Evolutionary conservation across 2,797 vertebrate genomes (phyloP).

Genomic region (Loriculus beryllinus): DNA sequence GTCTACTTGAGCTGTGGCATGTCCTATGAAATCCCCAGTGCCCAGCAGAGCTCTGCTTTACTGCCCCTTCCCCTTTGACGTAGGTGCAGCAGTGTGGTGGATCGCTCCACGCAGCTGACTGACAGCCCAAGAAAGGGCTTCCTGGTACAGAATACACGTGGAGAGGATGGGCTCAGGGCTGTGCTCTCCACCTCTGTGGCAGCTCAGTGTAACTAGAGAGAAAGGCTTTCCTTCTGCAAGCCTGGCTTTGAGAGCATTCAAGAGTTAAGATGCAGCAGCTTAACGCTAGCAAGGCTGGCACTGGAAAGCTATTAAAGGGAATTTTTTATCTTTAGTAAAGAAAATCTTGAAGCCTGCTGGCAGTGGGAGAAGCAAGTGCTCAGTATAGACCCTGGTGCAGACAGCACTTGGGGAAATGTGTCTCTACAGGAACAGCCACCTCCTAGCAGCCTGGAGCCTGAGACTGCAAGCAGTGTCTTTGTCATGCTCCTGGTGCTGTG

Average conservation of each 20-base stretch:
- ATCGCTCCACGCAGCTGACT: fast-evolving
- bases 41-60: neutral
- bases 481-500: neutral
- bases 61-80: neutral
- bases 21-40: neutral
- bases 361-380: constrained; percentile 6
- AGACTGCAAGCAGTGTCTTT: neutral
- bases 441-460: neutral
- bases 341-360: constrained; percentile 41
- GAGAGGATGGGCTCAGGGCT: neutral
- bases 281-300: constrained; percentile 28
- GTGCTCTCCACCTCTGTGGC: neutral
- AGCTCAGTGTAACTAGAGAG: neutral
- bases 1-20: fast-evolving
- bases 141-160: fast-evolving
- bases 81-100: neutral
- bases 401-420: neutral
- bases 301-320: constrained; percentile 48
- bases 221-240: neutral
- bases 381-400: neutral
- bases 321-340: constrained; percentile 42
- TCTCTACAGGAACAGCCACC: neutral
- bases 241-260: neutral
- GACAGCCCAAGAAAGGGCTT: neutral
- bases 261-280: constrained; percentile 42